Conservation (phyloP, 2,113 vertebrate genomes). For the Cisticola juncidis region DNA sequence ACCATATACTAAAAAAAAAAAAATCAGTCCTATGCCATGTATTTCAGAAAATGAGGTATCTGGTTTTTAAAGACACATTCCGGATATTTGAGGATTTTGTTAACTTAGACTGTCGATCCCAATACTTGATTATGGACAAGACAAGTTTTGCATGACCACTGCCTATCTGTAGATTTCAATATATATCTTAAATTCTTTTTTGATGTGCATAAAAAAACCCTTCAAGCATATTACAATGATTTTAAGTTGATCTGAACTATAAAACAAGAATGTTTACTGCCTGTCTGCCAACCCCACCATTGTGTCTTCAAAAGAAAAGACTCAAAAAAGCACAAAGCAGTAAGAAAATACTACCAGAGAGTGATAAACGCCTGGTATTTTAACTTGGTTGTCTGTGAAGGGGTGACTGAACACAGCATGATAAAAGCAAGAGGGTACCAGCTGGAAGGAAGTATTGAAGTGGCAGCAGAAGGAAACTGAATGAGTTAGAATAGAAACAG, state of each 20-base stretch:
- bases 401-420: not conserved
- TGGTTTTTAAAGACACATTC: not conserved
- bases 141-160: not conserved
- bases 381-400: not conserved
- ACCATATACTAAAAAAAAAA: not conserved
- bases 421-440: not conserved
- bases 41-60: not conserved
- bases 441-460: slow-evolving; percentile 3
- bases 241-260: not conserved
- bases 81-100: not conserved
- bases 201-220: not conserved
- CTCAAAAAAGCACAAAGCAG: not conserved
- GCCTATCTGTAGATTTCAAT: not conserved
- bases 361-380: not conserved
- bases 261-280: not conserved
- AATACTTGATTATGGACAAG: not conserved
- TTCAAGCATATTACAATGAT: not conserved
- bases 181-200: not conserved
- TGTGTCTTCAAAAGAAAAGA: not conserved
- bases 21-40: not conserved
- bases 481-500: not conserved
- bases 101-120: not conserved
- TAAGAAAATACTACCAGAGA: not conserved
- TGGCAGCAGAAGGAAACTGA: not conserved
- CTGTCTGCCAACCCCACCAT: not conserved